Conservation (phyloP, 2,888 invertebrate genomes). For the Cosmorhoe ocellata region DNA sequence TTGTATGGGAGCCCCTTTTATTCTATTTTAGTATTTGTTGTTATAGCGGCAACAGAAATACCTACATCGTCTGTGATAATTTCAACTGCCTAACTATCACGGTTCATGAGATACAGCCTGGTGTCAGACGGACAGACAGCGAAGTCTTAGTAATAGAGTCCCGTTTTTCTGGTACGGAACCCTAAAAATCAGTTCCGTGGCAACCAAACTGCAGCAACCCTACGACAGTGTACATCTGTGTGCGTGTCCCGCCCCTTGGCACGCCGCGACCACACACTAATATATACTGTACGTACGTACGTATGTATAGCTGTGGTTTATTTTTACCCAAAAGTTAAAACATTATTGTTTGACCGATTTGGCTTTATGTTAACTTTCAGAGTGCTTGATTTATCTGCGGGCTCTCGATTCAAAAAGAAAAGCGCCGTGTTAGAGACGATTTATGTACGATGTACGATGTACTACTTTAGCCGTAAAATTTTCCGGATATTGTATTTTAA, state of each 20-base stretch:
- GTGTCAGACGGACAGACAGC: too few species aligned
- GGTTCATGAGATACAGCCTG: too few species aligned
- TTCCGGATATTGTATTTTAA: too few species aligned
- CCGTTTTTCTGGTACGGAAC: too few species aligned
- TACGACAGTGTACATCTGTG: slow-evolving; percentile 24
- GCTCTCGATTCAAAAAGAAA: slow-evolving; percentile 5
- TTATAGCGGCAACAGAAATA: too few species aligned
- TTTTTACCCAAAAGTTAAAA: slow-evolving; percentile 35
- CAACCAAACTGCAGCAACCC: slow-evolving; percentile 33
- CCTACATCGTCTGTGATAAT: too few species aligned
- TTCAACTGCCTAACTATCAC: too few species aligned
- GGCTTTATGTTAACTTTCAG: slow-evolving; percentile 39
- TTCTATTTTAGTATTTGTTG: too few species aligned
- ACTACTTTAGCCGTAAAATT: background rate
- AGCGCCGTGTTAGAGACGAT: background rate
- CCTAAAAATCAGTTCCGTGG: background rate
- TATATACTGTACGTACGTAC: background rate
- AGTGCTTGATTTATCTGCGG: slow-evolving; percentile 35
- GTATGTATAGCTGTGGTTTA: slow-evolving; percentile 21
- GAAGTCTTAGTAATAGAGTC: too few species aligned
- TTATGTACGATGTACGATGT: slow-evolving; percentile 14
- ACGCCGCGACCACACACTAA: slow-evolving; percentile 18
- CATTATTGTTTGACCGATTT: slow-evolving; percentile 54
- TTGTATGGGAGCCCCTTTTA: too few species aligned
- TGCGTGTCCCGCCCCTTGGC: slow-evolving; percentile 39